These are phyloP conservation scores for Parus major DNA, from an alignment of 2,113 vertebrate species.

Conservation along the genomic window DNA sequence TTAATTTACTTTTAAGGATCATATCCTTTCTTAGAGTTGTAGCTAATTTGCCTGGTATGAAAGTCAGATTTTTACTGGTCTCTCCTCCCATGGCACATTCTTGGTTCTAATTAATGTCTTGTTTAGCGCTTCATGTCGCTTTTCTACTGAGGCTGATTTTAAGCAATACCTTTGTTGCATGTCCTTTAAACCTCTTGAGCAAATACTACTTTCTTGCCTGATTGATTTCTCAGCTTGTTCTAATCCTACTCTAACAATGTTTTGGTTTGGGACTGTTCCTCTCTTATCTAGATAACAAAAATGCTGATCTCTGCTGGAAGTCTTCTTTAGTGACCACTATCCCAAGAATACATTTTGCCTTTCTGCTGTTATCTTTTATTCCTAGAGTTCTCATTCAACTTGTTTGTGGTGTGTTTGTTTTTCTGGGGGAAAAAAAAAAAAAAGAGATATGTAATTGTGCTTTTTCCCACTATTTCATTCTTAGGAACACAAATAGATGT, in stretches of 20 bases:
- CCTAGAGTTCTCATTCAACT: neutral
- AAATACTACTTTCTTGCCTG: neutral
- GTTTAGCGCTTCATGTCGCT: neutral
- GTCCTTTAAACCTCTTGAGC: neutral
- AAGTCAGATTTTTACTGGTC: neutral
- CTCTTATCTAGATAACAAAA: neutral
- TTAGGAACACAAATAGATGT: neutral
- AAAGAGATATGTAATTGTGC: neutral
- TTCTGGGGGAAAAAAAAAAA: accelerated
- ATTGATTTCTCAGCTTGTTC: neutral
- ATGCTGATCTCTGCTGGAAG: neutral
- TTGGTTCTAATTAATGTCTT: neutral
- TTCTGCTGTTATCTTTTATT: neutral
- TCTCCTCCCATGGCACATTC: neutral
- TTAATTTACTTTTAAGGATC: neutral
- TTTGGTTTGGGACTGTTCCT: neutral
- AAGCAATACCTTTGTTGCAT: neutral
- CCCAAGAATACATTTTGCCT: neutral
- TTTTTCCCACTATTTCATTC: neutral
- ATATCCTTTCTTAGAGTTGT: neutral
- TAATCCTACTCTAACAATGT: neutral
- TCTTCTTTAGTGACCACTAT: neutral
- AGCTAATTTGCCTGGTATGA: neutral
- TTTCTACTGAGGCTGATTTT: neutral
- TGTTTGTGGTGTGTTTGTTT: neutral